A percentile compares a stretch with the other conserved stretches of the same genome.
phyloP scores from a whole-genome alignment of 2,888 invertebrate species.

The Rhagonycha fulva region DNA sequence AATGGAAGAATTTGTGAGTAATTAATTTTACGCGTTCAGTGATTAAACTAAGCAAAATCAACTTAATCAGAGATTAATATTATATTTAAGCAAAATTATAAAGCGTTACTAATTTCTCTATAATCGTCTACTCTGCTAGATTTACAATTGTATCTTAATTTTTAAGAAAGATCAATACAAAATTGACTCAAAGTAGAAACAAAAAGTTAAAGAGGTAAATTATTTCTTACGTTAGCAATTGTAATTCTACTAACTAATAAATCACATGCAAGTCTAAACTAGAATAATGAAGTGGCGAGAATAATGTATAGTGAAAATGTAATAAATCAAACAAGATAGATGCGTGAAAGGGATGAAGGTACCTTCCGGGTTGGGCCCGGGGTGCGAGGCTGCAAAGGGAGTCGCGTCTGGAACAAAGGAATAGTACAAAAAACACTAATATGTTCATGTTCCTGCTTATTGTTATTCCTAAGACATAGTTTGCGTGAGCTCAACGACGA shows the following conservation, averaged over 20 bases:
- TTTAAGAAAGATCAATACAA: neutral
- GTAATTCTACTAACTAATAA: conserved; percentile 30
- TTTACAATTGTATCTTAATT: neutral
- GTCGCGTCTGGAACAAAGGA: conserved; percentile 55
- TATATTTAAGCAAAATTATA: neutral
- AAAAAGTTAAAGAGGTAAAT: conserved; percentile 1
- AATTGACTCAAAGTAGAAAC: neutral
- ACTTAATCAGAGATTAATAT: neutral
- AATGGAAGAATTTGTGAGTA: neutral
- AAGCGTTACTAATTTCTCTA: neutral
- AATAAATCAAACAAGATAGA: conserved; percentile 42
- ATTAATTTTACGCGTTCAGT: neutral
- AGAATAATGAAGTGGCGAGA: conserved; percentile 32
- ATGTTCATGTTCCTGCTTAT: conserved; percentile 44
- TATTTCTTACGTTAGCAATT: conserved; percentile 18
- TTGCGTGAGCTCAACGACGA: conserved; percentile 45
- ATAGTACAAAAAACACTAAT: conserved; percentile 49
- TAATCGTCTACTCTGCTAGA: neutral
- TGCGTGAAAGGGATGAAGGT: conserved; percentile 43
- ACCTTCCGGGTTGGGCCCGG: conserved; percentile 53
- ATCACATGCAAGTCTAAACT: conserved; percentile 34
- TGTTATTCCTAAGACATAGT: conserved; percentile 43
- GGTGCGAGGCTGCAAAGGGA: conserved; percentile 54
- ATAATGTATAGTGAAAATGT: conserved; percentile 32
- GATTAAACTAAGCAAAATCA: neutral